phyloP scores from a whole-genome alignment of 2,113 vertebrate species.

The Panthera leo region DNA sequence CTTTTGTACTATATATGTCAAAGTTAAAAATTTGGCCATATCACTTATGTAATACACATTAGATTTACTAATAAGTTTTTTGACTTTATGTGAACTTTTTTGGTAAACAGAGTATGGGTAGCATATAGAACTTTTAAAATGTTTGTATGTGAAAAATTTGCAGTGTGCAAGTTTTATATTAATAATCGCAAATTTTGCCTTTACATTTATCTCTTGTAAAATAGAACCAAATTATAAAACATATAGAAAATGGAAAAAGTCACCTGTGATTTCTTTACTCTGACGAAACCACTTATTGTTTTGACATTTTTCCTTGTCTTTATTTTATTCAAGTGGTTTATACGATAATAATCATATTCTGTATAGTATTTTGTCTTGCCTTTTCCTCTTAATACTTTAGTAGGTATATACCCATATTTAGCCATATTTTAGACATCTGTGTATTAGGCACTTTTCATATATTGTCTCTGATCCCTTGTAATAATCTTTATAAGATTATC shows the following conservation, averaged over 20 bases:
- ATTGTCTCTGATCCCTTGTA: neutral
- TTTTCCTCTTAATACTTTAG: neutral
- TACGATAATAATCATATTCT: neutral
- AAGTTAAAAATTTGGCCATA: neutral
- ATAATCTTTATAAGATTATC: neutral
- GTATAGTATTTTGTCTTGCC: neutral
- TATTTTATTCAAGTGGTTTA: neutral
- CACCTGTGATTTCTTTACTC: neutral
- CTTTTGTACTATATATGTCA: neutral
- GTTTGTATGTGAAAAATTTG: neutral
- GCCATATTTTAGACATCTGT: neutral
- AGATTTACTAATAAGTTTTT: neutral
- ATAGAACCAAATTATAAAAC: neutral
- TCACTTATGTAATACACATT: neutral
- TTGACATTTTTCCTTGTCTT: conserved; percentile 3
- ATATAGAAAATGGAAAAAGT: conserved; percentile 10
- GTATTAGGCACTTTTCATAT: neutral
- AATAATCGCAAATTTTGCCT: neutral
- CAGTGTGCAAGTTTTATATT: neutral
- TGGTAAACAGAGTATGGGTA: neutral
- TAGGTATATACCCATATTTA: neutral
- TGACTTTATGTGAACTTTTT: neutral
- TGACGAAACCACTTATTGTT: neutral
- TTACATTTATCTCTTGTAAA: conserved; percentile 3
- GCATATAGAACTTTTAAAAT: neutral